Conservation (phyloP, 2,888 invertebrate genomes). For the Oligia fasciuncula region DNA sequence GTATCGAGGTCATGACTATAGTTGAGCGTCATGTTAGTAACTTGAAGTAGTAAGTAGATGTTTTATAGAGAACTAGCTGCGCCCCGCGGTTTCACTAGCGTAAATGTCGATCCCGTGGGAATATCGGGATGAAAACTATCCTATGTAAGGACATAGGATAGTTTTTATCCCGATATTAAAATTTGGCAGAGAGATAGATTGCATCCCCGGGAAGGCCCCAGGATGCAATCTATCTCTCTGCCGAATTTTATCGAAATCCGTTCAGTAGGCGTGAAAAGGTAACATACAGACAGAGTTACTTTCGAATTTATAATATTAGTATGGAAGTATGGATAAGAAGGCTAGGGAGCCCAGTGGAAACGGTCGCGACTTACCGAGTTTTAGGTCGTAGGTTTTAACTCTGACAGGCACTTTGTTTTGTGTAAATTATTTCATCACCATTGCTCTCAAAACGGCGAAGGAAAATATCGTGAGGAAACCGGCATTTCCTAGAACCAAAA, state of each 20-base stretch:
- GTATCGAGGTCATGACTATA: conserved; percentile 54
- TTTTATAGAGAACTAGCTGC: neutral
- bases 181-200: no score
- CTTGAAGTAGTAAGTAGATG: neutral
- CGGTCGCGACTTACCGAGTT: neutral
- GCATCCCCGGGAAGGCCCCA: no score
- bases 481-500: neutral
- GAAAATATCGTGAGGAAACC: neutral
- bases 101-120: no score
- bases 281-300: no score
- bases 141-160: no score
- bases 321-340: neutral
- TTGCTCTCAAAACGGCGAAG: neutral
- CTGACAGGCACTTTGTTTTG: neutral
- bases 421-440: neutral
- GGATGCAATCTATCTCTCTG: no score
- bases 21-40: conserved; percentile 14
- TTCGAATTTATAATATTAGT: no score
- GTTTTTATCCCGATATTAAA: no score
- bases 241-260: no score
- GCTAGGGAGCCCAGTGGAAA: neutral
- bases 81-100: no score
- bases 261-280: no score
- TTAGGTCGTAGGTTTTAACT: neutral
- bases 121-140: no score